Base-by-base conservation (phyloP, 1,140 invertebrate species). In the Archivesica marissinica region DNA sequence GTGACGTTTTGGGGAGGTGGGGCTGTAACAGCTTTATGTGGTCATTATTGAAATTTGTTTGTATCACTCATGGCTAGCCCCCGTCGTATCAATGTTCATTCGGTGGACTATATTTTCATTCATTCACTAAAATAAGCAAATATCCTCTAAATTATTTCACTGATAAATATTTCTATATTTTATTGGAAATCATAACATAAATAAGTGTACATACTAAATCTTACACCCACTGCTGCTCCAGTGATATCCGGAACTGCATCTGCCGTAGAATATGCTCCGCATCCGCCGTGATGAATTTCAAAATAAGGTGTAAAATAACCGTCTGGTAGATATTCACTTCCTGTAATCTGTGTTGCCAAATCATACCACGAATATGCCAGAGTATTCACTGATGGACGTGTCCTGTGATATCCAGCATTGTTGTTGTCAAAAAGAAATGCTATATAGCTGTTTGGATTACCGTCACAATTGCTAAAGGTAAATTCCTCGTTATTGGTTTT, bases 251-350 rank as follows among this genome's bases (percentile, higher is more conserved):
- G 23, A 17, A 66, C 30, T 17, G 39, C 25, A 6, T 33, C 23
- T 20, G 59, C 28, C 7, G 4, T 66, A 7, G 23, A 59, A 39
- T 68, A 85, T 56, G 59, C 83, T 6, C 83, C 83, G 39, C 83
- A 85, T 17, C 83, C 83, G 30, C 83, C 83, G 7, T 72, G 41
- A 35, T 77, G 74, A 41, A 85, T 70, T n/a, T 85, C 83, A 66
- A 35, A 78, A 70, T 50, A 52, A 23, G 56, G n/a, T 6, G 61
- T 17, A 78, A 85, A 85, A 61, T 66, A 85, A 0, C 52, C 30
- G n/a, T 70, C 30, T 25, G 83, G 83, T 23, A 82, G 15, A 28
- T 70, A 11, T 25, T 64, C 77, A 64, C 13, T 38, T 61, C 59
- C 9, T 3, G 56, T 3, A 2, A 79, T 39, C 2, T 13, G 13